Evolutionary conservation across 1,140 invertebrate species (phyloP).

Genomic region (Sesamia nonagrioides): DNA sequence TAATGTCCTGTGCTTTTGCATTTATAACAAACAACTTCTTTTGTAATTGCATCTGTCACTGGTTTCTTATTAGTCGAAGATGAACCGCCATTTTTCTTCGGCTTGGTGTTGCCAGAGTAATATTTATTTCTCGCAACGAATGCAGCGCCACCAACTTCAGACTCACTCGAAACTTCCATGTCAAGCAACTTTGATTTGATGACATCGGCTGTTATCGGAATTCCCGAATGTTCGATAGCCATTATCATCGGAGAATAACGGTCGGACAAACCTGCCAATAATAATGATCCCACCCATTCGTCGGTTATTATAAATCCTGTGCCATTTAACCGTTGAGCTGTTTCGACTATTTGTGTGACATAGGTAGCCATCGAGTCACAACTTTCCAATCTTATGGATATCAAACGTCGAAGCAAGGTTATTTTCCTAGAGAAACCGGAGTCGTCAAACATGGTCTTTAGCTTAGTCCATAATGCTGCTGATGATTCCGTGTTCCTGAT

Average conservation of each 20-base stretch:
- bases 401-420: slow-evolving; percentile 49
- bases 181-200: slow-evolving; percentile 54
- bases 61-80: slow-evolving; percentile 1
- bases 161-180: slow-evolving; percentile 30
- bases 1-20: slow-evolving; percentile 52
- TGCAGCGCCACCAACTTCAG: background rate
- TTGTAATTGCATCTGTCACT: slow-evolving; percentile 22
- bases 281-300: slow-evolving; percentile 16
- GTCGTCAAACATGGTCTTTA: slow-evolving; percentile 51
- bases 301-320: slow-evolving; percentile 49
- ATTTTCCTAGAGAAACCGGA: slow-evolving; percentile 52
- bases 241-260: slow-evolving; percentile 52
- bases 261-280: slow-evolving; percentile 55
- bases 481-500: slow-evolving; percentile 28
- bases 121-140: slow-evolving; percentile 15
- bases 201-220: slow-evolving; percentile 49
- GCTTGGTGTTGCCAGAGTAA: no score
- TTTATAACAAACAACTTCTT: slow-evolving; percentile 42
- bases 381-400: slow-evolving; percentile 49
- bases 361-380: slow-evolving; percentile 53
- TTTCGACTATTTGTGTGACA: slow-evolving; percentile 57
- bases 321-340: slow-evolving; percentile 49
- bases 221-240: slow-evolving; percentile 52
- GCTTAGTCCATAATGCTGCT: slow-evolving; percentile 49
- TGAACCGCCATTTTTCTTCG: slow-evolving; percentile 20